phyloP scores from a whole-genome alignment of 2,888 invertebrate genomes.

The Pristionchus exspectatus region DNA sequence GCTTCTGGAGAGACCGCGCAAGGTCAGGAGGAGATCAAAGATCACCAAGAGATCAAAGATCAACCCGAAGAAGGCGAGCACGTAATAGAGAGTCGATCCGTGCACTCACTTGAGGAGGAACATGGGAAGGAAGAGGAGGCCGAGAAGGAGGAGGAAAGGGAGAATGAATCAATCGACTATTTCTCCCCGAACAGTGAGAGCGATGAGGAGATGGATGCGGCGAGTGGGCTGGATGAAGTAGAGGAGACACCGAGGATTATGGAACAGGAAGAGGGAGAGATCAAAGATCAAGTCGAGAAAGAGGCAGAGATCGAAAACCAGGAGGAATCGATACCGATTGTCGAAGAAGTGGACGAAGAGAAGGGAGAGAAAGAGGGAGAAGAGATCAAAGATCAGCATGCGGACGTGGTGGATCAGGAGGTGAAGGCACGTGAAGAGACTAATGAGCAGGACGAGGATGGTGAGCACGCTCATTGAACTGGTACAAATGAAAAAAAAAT shows the following conservation, averaged over 20 bases:
- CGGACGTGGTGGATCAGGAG: not conserved
- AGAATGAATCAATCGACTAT: not conserved
- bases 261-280: not conserved
- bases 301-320: too few species aligned
- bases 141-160: slow-evolving; percentile 25
- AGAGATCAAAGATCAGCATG: not conserved
- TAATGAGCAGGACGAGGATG: not conserved
- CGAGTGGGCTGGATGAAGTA: slow-evolving; percentile 5
- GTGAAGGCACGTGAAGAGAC: not conserved
- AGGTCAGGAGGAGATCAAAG: not conserved
- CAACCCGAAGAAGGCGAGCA: not conserved
- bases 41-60: not conserved
- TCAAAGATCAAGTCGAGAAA: too few species aligned
- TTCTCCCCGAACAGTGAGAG: not conserved
- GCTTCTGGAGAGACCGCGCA: not conserved
- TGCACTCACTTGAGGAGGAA: not conserved
- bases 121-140: not conserved
- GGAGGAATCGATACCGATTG: not conserved
- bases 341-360: not conserved
- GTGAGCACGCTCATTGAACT: not conserved
- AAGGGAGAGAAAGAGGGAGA: not conserved
- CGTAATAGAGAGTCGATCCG: slow-evolving; percentile 13
- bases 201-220: not conserved
- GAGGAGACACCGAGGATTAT: not conserved
- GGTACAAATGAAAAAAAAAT: too few species aligned